Percentiles rank a stretch among this genome's conserved stretches.
Conservation (phyloP, 2,797 vertebrate genomes). For the Leptatherina wallacei region DNA sequence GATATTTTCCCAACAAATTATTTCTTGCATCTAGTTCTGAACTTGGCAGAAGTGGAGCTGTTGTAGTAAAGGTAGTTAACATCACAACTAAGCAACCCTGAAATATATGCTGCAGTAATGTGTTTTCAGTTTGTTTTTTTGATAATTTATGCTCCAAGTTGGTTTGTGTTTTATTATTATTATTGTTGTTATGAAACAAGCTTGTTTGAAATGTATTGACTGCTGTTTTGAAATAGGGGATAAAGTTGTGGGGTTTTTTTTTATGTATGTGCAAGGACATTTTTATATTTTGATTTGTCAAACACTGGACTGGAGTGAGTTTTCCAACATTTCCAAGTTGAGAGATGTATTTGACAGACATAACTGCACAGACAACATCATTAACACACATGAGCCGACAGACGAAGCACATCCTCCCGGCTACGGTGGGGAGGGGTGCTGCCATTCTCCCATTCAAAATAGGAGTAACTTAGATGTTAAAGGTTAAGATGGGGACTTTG, state of each 20-base stretch:
- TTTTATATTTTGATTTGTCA: constrained; percentile 98
- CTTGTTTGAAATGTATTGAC: constrained; percentile 97
- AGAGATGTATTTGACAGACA: constrained; percentile 81
- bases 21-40: constrained; percentile 70
- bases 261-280: constrained; percentile 85
- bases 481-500: constrained; percentile 51
- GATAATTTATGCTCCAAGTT: constrained; percentile 93
- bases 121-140: constrained; percentile 86
- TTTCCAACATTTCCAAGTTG: constrained; percentile 84
- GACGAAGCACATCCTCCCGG: constrained; percentile 57
- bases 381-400: constrained; percentile 66
- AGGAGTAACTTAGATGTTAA: constrained; percentile 49
- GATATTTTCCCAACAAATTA: constrained; percentile 63
- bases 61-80: constrained; percentile 89
- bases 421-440: constrained; percentile 43
- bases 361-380: constrained; percentile 77
- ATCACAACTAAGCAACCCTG: constrained; percentile 90
- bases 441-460: constrained; percentile 54
- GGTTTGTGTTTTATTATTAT: constrained; percentile 86
- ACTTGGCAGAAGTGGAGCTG: constrained; percentile 83
- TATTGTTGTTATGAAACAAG: constrained; percentile 92
- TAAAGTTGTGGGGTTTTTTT: constrained; percentile 85
- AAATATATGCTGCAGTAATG: constrained; percentile 99
- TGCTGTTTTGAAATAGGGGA: constrained; percentile 98
- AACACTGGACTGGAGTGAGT: constrained; percentile 99